Conservation (phyloP, 2,888 invertebrate species). For the Melinopterus prodromus region DNA sequence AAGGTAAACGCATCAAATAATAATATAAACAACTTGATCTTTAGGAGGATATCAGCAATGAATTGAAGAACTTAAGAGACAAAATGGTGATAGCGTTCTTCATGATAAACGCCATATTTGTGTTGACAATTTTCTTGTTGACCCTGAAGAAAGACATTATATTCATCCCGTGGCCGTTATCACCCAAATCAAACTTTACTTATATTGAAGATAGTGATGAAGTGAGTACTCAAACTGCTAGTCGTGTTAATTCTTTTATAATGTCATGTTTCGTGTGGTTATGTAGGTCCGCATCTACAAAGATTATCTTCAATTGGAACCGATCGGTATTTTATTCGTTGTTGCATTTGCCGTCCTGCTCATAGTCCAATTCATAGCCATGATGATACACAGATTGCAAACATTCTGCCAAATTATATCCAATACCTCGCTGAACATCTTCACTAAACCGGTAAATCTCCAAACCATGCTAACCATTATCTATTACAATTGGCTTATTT, state of each 20-base stretch:
- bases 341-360: slow-evolving; percentile 75
- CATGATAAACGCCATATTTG: slow-evolving; percentile 80
- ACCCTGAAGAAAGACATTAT: slow-evolving; percentile 76
- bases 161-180: slow-evolving; percentile 74
- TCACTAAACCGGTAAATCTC: background rate
- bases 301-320: slow-evolving; percentile 72
- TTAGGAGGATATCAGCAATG: slow-evolving; percentile 56
- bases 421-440: slow-evolving; percentile 60
- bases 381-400: slow-evolving; percentile 79
- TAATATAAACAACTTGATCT: slow-evolving; percentile 38
- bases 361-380: slow-evolving; percentile 75
- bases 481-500: background rate
- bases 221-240: background rate
- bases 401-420: slow-evolving; percentile 79
- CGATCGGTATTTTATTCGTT: slow-evolving; percentile 77
- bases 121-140: slow-evolving; percentile 76
- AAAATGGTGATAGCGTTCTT: slow-evolving; percentile 74
- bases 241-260: slow-evolving; percentile 39
- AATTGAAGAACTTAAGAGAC: slow-evolving; percentile 70
- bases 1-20: background rate
- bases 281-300: slow-evolving; percentile 63
- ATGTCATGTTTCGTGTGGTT: background rate
- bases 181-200: slow-evolving; percentile 62
- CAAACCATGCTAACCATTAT: background rate
- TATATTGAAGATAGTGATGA: slow-evolving; percentile 43